A percentile compares a stretch with the other conserved stretches of the same genome.
These are phyloP conservation scores for Cordilura impudica DNA, from an alignment of 2,888 invertebrate species.

Conservation along the genomic window DNA sequence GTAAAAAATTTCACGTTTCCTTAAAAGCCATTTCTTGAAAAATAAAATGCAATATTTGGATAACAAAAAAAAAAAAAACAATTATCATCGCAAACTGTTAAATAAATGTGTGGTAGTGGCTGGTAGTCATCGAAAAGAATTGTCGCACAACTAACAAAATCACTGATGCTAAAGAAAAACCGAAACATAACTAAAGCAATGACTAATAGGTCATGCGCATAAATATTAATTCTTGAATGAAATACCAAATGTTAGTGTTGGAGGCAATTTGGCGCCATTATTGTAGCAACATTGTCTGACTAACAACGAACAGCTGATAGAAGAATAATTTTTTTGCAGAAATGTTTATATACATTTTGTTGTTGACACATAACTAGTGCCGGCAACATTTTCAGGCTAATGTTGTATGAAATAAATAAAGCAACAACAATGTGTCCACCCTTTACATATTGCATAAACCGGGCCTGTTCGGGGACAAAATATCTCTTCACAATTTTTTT, in stretches of 20 bases:
- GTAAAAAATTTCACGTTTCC: no score
- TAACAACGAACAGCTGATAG: not conserved
- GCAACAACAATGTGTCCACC: no score
- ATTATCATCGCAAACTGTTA: not conserved
- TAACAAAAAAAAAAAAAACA: not conserved
- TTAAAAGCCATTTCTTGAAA: no score
- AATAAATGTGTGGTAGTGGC: not conserved
- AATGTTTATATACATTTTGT: no score
- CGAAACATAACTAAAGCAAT: not conserved
- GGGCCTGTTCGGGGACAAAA: no score
- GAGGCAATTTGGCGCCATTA: slow-evolving; percentile 18
- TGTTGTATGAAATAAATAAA: no score
- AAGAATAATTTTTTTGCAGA: no score
- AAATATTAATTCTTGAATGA: not conserved
- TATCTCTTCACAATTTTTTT: no score
- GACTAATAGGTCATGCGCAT: slow-evolving; percentile 27
- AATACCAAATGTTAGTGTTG: not conserved
- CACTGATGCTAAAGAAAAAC: not conserved
- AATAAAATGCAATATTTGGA: no score
- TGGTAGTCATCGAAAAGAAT: not conserved
- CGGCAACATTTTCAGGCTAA: no score
- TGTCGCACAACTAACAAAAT: not conserved
- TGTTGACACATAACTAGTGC: no score
- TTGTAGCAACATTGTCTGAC: not conserved
- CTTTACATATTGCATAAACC: no score